These are phyloP conservation scores for Lucilia cuprina DNA, from an alignment of 1,140 invertebrate species.

Conservation along the genomic window DNA sequence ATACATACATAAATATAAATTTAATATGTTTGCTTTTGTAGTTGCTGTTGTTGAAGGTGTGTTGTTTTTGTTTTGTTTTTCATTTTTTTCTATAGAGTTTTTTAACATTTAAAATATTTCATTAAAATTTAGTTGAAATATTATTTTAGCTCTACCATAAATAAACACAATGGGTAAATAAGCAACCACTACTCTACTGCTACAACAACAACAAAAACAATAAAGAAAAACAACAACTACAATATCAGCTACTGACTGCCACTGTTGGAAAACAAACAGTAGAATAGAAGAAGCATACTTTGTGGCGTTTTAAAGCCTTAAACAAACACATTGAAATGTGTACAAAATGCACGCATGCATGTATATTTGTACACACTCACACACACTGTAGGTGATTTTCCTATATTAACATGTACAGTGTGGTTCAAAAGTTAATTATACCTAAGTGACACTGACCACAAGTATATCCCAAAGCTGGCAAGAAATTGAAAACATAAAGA, in stretches of 20 bases:
- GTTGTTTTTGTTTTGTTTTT: background rate
- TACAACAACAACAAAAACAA: background rate
- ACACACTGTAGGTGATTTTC: background rate
- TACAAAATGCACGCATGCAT: slow-evolving; percentile 8
- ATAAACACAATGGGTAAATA: slow-evolving; percentile 11
- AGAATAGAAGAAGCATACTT: slow-evolving; percentile 29
- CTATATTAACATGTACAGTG: no score
- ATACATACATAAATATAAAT: slow-evolving; percentile 6
- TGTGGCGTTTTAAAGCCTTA: slow-evolving; percentile 29
- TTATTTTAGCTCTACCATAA: slow-evolving; percentile 11
- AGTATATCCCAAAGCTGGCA: no score
- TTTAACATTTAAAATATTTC: slow-evolving; percentile 16
- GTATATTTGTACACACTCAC: background rate
- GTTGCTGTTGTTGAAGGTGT: background rate
- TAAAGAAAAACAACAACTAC: background rate
- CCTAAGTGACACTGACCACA: no score
- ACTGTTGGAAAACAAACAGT: background rate
- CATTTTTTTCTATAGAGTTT: background rate
- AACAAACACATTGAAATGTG: slow-evolving; percentile 30
- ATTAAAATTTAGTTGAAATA: slow-evolving; percentile 18
- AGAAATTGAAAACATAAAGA: no score
- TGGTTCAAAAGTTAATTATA: no score
- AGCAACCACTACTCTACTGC: background rate
- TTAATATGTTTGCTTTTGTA: slow-evolving; percentile 2
- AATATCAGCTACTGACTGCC: background rate